Evolutionary conservation across 53 echinoderm and acorn worm genomes (phyloP).

Genomic region (Holothuria leucospilota): DNA sequence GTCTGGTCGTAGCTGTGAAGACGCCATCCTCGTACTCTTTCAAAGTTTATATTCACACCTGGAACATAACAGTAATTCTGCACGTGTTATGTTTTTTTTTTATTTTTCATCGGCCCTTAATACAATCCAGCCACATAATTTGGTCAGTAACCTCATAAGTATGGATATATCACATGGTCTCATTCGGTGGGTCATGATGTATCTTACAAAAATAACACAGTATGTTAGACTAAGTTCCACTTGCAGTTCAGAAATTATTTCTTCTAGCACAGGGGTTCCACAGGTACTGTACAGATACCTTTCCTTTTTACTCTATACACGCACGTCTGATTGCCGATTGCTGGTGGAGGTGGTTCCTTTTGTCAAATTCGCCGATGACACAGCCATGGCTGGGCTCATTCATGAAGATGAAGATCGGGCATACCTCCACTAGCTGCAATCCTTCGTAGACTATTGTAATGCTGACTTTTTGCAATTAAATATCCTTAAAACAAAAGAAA

Average conservation of each 20-base stretch:
- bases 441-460: too few species aligned
- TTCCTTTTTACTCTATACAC: not conserved
- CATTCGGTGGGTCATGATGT: not conserved
- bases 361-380: too few species aligned
- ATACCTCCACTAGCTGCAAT: too few species aligned
- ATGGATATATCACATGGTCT: not conserved
- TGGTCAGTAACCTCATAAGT: not conserved
- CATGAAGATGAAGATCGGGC: too few species aligned
- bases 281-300: not conserved
- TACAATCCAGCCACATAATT: constrained; percentile 16
- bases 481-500: too few species aligned
- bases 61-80: not conserved
- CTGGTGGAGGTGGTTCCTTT: not conserved
- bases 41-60: not conserved
- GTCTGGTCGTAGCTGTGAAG: not conserved
- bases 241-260: not conserved
- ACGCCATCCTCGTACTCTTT: not conserved
- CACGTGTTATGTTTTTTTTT: constrained; percentile 2
- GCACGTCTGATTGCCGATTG: not conserved
- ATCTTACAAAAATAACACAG: not conserved
- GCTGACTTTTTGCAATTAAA: too few species aligned
- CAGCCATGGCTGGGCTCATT: too few species aligned
- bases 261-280: constrained; percentile 11
- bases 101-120: not conserved
- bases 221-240: not conserved